Evolutionary conservation across 2,888 invertebrate genomes (phyloP).

Genomic region (Deroplatys truncata): DNA sequence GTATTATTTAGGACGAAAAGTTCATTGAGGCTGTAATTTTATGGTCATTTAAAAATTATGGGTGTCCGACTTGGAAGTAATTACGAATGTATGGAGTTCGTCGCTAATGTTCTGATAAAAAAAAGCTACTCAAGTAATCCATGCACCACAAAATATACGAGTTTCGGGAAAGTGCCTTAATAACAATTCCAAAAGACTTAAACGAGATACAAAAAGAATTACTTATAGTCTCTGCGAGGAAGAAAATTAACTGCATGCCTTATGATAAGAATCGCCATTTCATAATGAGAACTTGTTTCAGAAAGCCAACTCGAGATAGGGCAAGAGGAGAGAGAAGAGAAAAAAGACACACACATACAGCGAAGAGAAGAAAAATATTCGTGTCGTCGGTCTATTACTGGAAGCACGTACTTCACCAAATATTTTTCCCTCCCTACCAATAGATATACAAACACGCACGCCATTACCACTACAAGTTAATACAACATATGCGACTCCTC

Average conservation of each 20-base stretch:
- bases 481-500: not conserved
- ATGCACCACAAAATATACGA: not conserved
- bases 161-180: not conserved
- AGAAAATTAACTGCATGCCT: not conserved
- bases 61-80: no score
- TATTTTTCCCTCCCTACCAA: not conserved
- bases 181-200: not conserved
- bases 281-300: not conserved
- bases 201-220: not conserved
- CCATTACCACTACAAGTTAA: not conserved
- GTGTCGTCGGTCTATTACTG: not conserved
- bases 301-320: not conserved
- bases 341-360: not conserved
- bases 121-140: not conserved
- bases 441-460: not conserved
- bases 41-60: no score
- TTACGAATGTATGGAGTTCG: not conserved
- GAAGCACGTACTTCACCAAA: not conserved
- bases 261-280: not conserved
- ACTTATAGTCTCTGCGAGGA: not conserved
- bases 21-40: no score
- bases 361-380: not conserved
- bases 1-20: no score
- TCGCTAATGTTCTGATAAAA: not conserved
- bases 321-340: not conserved